Base-by-base conservation (phyloP, 2,888 invertebrate species). In the Shargacucullia verbasci region DNA sequence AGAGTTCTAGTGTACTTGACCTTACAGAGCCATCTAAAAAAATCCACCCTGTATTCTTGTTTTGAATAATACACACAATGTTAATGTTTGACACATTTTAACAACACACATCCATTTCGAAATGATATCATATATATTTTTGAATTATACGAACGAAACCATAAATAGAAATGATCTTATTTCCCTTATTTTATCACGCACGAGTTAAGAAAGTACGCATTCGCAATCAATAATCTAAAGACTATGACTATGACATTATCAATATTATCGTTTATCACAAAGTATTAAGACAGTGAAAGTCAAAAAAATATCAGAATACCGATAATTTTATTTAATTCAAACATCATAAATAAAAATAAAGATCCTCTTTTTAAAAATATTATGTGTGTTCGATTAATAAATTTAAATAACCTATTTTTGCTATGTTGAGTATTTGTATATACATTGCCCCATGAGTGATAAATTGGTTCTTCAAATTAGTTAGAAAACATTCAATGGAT, bases 261-360 rank as follows among this genome's bases (percentile, higher is more conserved):
- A 43, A 10, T 38, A 47, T 29, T 52, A 57, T 63, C 52, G 20
- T 20, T 35, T 53, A 46, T 58, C 70, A 58, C 25, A 11, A 47
- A 53, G 53, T 56, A 25, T 9, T 27, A 5, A n/a, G 65, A 70
- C 59, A 70, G 66, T 35, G 70, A 67, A 67, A 70, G 66, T 53
- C 45, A 14, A 15, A 40, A 27, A 38, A 40, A 34, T 39, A 25
- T 14, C 15, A 20, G 2, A 20, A 20, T 4, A 20, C 20, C 20
- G 20, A 20, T 20, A 20, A n/a, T n/a, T n/a, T n/a, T n/a, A n/a
- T n/a, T n/a, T n/a, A n/a, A n/a, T n/a, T n/a, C n/a, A 10, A 13
- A 10, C 44, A 61, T 47, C 33, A 27, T 5, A 27, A 27, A 27
- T 27, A 27, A 5, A 27, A 57, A 69, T 66, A 69, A 57, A 25